Evolutionary conservation across 2,113 vertebrate species (phyloP), one percentile per base, ranked within the genome.

Genomic region (Nanger granti): DNA sequence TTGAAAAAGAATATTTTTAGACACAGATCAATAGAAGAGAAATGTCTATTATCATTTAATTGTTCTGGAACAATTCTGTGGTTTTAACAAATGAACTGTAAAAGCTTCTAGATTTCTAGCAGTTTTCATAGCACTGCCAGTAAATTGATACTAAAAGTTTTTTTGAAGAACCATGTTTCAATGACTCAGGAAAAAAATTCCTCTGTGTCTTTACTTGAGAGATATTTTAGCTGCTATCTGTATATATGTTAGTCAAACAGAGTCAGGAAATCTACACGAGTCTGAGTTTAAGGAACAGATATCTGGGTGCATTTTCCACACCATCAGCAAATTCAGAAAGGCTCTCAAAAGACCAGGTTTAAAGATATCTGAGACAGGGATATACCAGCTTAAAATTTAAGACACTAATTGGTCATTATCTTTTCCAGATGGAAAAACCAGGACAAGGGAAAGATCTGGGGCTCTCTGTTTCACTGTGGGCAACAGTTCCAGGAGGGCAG

Each of bases 271-370:
- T 52, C 64, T 4, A 83, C 0, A 89, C 18, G 22, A 49, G 69
- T 29, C 62, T 59, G n/a, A 87, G 89, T 47, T 92, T 64, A 90
- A 76, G 10, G 1, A 34, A 20, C 28, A 66, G 28, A 26, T 44
- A 91, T 80, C 89, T 83, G 76, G 26, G 6, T 94, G 54, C 85
- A 55, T 87, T 92, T 97, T 91, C 85, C 29, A 93, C 79, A 29
- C 15, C 41, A 90, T 85, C 34, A 76, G 87, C 73, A 97, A 93
- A 94, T 73, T 76, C 66, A 49, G 31, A 89, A 96, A 94, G 82
- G 82, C 41, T 95, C 80, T 94, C 88, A 76, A 87, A 95, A 96
- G 44, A 85, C 49, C 37, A 83, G 17, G 31, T 84, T 96, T 54
- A 95, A 76, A 87, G 49, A 93, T 3, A 66, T 37, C 52, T 89